phyloP scores from a whole-genome alignment of 1,140 invertebrate species.

The Acyrthosiphon pisum region DNA sequence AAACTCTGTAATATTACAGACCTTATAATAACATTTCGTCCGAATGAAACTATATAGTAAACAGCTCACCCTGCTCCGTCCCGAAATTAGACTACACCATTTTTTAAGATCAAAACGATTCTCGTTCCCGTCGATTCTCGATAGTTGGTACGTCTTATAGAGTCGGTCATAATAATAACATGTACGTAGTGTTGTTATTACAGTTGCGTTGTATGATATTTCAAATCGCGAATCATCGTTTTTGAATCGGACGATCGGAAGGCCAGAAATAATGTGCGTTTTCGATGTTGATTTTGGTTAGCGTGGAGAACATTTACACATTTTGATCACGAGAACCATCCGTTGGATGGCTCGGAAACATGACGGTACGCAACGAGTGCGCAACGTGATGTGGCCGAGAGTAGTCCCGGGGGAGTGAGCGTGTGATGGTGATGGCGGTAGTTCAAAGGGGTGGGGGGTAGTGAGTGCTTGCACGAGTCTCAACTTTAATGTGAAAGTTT shows the following conservation, averaged over 20 bases:
- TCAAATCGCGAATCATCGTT: not conserved
- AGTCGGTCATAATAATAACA: not conserved
- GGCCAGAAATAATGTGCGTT: not conserved
- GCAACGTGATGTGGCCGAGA: not conserved
- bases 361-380: not conserved
- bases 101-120: not conserved
- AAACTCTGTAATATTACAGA: not conserved
- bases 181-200: not conserved
- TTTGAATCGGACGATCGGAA: not conserved
- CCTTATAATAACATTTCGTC: not conserved
- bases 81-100: not conserved
- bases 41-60: not conserved
- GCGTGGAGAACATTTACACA: not conserved
- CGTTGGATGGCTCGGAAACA: not conserved
- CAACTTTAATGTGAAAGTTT: slow-evolving; percentile 37
- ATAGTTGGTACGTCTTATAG: not conserved
- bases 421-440: not conserved
- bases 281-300: not conserved
- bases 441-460: not conserved
- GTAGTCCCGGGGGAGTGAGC: not conserved
- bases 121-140: not conserved
- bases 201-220: not conserved
- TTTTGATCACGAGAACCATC: not conserved
- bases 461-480: not conserved
- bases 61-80: not conserved